Base-by-base conservation (phyloP, 2,888 invertebrate species). In the Patella pellucida region DNA sequence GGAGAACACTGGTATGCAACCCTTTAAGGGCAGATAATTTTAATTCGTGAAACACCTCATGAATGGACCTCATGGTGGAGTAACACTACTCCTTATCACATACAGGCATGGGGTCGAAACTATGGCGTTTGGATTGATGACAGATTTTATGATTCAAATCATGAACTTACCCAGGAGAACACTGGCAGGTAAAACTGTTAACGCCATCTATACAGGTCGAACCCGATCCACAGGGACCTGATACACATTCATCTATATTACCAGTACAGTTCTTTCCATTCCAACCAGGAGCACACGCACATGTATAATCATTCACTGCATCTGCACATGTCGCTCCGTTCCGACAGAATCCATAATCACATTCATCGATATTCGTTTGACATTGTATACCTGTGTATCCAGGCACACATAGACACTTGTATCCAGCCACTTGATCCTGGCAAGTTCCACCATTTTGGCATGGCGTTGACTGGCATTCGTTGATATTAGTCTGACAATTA, bases 361-460 rank as follows among this genome's bases (percentile, higher is more conserved):
- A 85, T 70, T 84, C 83, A 72, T 84, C 75, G 14, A 84, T 77
- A 56, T 84, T 81, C 1, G 52, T n/a, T 12, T 75, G 70, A 78
- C 84, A 85, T 11, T 74, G 52, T 19, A 16, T 54, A 3, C 84
- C 85, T 52, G 88, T 89, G 81, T 88, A 90, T 7, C 90, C 90
- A 3, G 86, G 83, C 5, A 69, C 74, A 81, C 90, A 90, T 0
- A 83, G 79, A 76, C 90, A 90, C 1, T 86, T 88, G 80, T 88
- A 90, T 1, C 89, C 89, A 86, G 98, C 96, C 78, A 98, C 97
- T 88, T 97, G 97, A 92, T 98, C 94, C 74, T 95, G 95, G 90
- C 98, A 98, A 23, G 95, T 95, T 27, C 97, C 98, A 0, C 96
- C 96, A 89, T 98, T 97, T 91, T 95, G 94, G 86, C 98, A 98